Base-by-base conservation (phyloP, 2,888 invertebrate species). In the Aphodius granarius region DNA sequence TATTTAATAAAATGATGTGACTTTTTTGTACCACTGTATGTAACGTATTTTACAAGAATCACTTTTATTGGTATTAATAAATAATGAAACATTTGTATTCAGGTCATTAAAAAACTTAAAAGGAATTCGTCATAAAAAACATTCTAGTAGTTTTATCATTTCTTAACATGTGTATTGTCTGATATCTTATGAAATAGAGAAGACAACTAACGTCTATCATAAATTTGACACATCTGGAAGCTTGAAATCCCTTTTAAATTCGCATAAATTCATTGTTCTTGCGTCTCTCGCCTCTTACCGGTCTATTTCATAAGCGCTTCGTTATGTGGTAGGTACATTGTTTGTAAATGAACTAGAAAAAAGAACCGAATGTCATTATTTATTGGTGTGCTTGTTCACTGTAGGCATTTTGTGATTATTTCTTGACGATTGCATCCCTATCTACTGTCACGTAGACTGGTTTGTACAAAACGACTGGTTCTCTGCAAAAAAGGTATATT, bases 381-480 rank as follows among this genome's bases (percentile, higher is more conserved):
- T 43, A 43, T 43, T 43, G 43, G 43, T 43, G 43, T 43, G 43
- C 43, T 43, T 2, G 43, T 43, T 43, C 43, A 3, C 43, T 43
- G 43, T 43, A 43, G 43, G 43, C 43, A 43, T 43, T 71, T n/a
- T 63, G 23, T 72, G 62, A 15, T 43, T 74, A 63, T 21, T 70
- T 74, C 19, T 71, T 74, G n/a, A 63, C 19, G 78, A 80, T 79
- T 66, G 81, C 82, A 75, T 82, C 78, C 78, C 84, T 86, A 78
- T 86, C 86, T 72, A 89, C 89, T 70, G 89, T 88, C 68, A 89
- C 89, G 84, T 92, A 92, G 63, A 92, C 89, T 3, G 92, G 92
- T 78, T 92, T 89, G 86, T 92, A 94, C 70, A 94, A 88, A 70
- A 93, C 90, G 62, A 92, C 88, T 2, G 90, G 89, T 77, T 90